Base-by-base conservation (phyloP, 2,888 invertebrate species). In the Panzeria rudis region DNA sequence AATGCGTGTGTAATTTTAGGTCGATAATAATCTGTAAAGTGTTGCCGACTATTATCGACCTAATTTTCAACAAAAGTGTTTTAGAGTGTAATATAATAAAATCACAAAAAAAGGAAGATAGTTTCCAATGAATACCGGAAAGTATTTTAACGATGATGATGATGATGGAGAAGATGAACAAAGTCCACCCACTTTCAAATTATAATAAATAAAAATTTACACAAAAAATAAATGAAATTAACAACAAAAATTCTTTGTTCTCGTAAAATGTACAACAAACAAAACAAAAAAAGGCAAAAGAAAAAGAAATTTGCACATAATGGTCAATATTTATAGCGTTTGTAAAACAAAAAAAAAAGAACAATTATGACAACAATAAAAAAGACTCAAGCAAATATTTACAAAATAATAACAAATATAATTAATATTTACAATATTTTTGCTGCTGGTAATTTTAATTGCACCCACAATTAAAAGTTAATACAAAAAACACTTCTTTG, bases 161-260 rank as follows among this genome's bases (percentile, higher is more conserved):
- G 50, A 44, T 32, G 13, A 44, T 15, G 61, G 50, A 50, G 61
- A 73, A 73, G 50, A 61, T 73, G n/a, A n/a, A n/a, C n/a, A n/a
- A n/a, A n/a, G n/a, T n/a, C n/a, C n/a, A n/a, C n/a, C 61, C 73
- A 61, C 35, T 32, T 69, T 41, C 11, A 6, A 72, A 72, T 13
- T 29, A 41, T 13, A 11, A 8, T 8, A 61, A 73, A 20, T 1
- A 50, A 8, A 32, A 35, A 44, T 47, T 7, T n/a, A 41, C 54
- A 54, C 5, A 44, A 72, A n/a, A 61, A 23, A 32, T 15, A 13
- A 11, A 44, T 25, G n/a, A 47, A 47, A 29, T 25, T 47, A 15
- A 56, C 29, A 50, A 9, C 13, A 72, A 47, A 61, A 47, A 35
- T 50, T 73, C 73, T 73, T 73, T 73, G 73, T 73, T 73, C 73